phyloP scores from a whole-genome alignment of 2,797 vertebrate genomes.

The Paramormyrops hopkinsi region DNA sequence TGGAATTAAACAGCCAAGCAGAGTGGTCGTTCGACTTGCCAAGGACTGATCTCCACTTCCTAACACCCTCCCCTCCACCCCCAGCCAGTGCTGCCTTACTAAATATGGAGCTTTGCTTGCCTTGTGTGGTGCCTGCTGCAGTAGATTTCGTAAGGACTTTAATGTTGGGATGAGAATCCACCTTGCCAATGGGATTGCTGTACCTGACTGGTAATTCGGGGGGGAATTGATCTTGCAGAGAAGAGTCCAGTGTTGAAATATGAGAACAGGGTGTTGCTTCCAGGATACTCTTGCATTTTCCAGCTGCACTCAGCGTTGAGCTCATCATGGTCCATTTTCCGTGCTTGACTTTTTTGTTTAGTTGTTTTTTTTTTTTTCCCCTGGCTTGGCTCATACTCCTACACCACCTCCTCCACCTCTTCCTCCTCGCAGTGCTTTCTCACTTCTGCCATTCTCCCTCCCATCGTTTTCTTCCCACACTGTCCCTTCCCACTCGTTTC shows the following conservation, averaged over 20 bases:
- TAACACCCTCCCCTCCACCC: background rate
- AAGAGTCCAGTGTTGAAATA: background rate
- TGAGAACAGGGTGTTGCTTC: background rate
- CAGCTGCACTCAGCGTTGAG: background rate
- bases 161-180: background rate
- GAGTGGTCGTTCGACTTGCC: background rate
- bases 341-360: background rate
- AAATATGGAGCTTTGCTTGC: background rate
- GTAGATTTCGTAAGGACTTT: slow-evolving; percentile 1
- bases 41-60: background rate
- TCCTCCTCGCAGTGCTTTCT: slow-evolving; percentile 10
- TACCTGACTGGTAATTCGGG: background rate
- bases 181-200: background rate
- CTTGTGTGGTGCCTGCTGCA: background rate
- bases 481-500: slow-evolving; percentile 14
- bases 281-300: background rate
- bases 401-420: slow-evolving; percentile 7
- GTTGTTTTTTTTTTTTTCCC: slow-evolving; percentile 16
- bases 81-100: background rate
- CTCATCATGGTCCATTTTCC: background rate
- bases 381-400: slow-evolving; percentile 17
- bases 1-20: background rate
- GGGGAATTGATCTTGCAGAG: background rate
- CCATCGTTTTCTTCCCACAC: slow-evolving; percentile 28
- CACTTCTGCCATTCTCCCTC: slow-evolving; percentile 26